Evolutionary conservation across 2,888 invertebrate genomes (phyloP), one percentile per base, ranked within the genome.

Genomic region (Acanthacorydalis orientalis): DNA sequence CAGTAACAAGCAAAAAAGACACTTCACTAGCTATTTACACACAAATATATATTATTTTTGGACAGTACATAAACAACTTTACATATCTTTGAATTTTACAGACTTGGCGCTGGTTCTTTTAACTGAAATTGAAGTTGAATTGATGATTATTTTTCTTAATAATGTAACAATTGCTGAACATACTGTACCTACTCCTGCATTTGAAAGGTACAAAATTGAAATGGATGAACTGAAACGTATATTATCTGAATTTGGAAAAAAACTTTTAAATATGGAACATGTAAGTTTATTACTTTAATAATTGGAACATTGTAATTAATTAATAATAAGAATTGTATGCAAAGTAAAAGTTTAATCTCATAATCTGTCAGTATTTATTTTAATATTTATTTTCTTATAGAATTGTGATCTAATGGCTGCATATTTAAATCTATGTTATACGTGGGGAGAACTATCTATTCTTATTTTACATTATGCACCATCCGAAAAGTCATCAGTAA

Each of bases 161-260:
- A 54, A 59, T 33, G 51, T 59, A 14, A 53, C 54, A 31, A 55
- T 64, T 46, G 57, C 58, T 39, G 60, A 63, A 41, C 48, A 57
- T 47, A 54, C 52, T 9, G 51, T 53, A 31, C 50, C 56, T 31
- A 49, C 54, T 43, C 7, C 48, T 15, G 49, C 47, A 32, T 57
- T 58, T 41, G 46, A 53, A 39, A 61, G 59, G 49, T 60, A 63
- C 50, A 44, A 57, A 11, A 52, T 52, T 34, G 48, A 51, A 31
- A 50, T 64, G 34, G 32, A 49, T 15, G 59, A 63, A 39, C 47
- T 62, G 7, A 53, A 54, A 37, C 53, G 56, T 47, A 46, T 53
- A 42, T 41, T 64, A n/a, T 50, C 53, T 34, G 37, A 48, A 16
- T 52, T 61, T 40, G 40, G 53, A 14, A 51, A 52, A 7, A 56